A percentile compares a stretch with the other conserved stretches of the same genome.
These are phyloP conservation scores for Calephelis nemesis DNA, from an alignment of 1,140 invertebrate genomes.

Conservation along the genomic window DNA sequence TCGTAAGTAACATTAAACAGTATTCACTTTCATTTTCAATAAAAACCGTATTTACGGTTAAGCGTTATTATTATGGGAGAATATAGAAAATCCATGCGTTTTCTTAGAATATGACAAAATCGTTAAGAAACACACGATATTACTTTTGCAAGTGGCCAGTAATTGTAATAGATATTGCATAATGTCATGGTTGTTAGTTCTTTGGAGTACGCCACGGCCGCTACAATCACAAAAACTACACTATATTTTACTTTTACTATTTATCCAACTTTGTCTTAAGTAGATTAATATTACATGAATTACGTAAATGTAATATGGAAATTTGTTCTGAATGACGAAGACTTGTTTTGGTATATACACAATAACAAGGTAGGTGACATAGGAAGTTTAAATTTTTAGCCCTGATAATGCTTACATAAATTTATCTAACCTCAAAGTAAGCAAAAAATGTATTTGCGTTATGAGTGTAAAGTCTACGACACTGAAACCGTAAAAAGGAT, in stretches of 20 bases:
- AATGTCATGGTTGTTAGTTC: conserved; percentile 31
- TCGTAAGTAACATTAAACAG: too few species aligned
- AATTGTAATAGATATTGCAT: conserved; percentile 46
- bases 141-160: conserved; percentile 41
- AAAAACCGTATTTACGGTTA: background rate
- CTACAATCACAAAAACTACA: conserved; percentile 31
- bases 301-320: conserved; percentile 10
- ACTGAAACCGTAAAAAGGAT: too few species aligned
- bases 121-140: conserved; percentile 46
- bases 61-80: conserved; percentile 21
- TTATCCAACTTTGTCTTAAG: background rate
- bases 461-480: too few species aligned
- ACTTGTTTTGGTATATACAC: background rate
- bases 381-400: too few species aligned
- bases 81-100: conserved; percentile 7
- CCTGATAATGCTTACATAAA: too few species aligned
- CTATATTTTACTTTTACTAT: conserved; percentile 18
- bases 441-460: too few species aligned
- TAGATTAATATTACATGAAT: conserved; percentile 9
- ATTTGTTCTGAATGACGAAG: conserved; percentile 4
- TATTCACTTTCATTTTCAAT: conserved; percentile 7
- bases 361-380: background rate
- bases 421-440: too few species aligned
- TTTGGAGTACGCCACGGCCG: conserved; percentile 40
- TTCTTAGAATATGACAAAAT: conserved; percentile 25